These are phyloP conservation scores for Hipposideros armiger DNA, from an alignment of 2,113 vertebrate genomes.

Conservation along the genomic window DNA sequence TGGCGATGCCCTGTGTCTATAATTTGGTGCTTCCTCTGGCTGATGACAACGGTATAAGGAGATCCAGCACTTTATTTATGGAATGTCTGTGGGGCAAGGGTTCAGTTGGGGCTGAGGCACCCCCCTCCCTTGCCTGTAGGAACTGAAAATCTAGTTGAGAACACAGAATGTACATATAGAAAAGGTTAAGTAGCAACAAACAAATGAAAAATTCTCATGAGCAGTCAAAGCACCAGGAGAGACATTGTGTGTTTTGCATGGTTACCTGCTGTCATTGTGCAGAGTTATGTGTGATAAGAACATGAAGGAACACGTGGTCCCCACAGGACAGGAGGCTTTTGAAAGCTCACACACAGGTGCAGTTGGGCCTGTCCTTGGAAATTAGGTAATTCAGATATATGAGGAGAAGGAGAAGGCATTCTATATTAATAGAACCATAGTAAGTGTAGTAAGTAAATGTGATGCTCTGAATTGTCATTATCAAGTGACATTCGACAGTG, in stretches of 20 bases:
- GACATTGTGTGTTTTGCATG: fast-evolving
- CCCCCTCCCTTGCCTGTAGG: neutral
- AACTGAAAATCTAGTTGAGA: too few relatives aligned
- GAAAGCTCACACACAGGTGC: too few relatives aligned
- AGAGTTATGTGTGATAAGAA: too few relatives aligned
- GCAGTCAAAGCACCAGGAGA: neutral
- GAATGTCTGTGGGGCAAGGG: neutral
- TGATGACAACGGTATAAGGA: fast-evolving
- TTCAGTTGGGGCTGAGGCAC: neutral
- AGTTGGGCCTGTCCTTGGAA: neutral
- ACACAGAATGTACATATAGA: fast-evolving
- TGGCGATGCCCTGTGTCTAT: fast-evolving
- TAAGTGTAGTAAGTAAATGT: fast-evolving
- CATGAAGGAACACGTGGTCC: fast-evolving
- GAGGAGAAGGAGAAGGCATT: neutral
- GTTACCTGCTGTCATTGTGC: fast-evolving
- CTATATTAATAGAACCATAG: fast-evolving
- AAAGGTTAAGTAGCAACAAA: neutral
- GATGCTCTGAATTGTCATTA: neutral
- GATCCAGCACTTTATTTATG: neutral
- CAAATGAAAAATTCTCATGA: fast-evolving
- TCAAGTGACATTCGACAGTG: fast-evolving
- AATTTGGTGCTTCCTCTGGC: neutral
- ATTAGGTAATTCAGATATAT: too few relatives aligned
- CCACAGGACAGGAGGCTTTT: fast-evolving